Evolutionary conservation across 2,797 vertebrate species (phyloP), one percentile per base, ranked within the genome.

Genomic region (Eremophila alpestris): DNA sequence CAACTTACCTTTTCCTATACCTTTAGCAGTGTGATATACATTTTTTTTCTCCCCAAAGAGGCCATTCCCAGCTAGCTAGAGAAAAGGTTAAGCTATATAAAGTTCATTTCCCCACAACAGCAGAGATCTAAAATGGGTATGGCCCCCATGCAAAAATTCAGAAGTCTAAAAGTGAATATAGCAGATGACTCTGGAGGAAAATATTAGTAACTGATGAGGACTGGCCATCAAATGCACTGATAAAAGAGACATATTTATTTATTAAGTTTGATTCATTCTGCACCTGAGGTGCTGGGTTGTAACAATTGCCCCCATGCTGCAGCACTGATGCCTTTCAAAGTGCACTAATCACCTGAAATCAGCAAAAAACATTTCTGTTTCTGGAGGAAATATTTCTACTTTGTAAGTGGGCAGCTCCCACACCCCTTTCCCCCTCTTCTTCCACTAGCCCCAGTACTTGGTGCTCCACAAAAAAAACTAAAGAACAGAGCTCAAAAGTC

Each of bases 71-170:
- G 91, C 51, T 95, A 83, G 83, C 63, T 84, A 95, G 51, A 55
- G 11, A 81, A 96, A 96, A 87, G 73, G 79, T 96, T 89, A 83
- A 77, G 67, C 30, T 93, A 83, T 77, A 94, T 83, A 86, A 93
- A 96, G 65, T 89, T 86, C 45, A 71, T 79, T 88, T 86, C 64
- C 84, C 51, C 36, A 26, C 29, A 92, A 89, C 32, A 60, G 75
- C 68, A 87, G 10, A 68, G 30, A 70, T 94, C 93, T 95, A 82
- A 89, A 23, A 54, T 75, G 51, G 40, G 9, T 58, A 62, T 38
- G 45, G 20, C 49, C n/a, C 64, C 87, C 63, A 36, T 93, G 55
- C 58, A 93, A 89, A 97, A 95, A 97, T 87, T 88, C 92, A 52
- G 36, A 86, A 59, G 59, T 83, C 92, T 89, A 67, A 80, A 96